Base-by-base conservation (phyloP, 2,888 invertebrate genomes). In the Drosophila parthenogenetica region DNA sequence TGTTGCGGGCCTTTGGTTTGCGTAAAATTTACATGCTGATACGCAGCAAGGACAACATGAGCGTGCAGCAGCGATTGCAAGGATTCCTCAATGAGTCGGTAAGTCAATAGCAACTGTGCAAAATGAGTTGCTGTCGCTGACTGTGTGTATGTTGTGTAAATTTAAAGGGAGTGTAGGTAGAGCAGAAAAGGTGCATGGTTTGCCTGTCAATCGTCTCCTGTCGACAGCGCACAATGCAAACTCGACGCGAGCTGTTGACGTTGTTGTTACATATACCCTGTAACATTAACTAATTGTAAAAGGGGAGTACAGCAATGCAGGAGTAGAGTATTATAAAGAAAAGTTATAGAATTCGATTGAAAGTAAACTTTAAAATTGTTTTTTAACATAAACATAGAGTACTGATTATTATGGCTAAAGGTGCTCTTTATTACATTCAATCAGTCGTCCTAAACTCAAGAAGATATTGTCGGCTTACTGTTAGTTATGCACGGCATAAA, bases 1-100 rank as follows among this genome's bases (percentile, higher is more conserved):
- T 92, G 70, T 81, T 92, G 66, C 89, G 90, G 71, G 75, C 90
- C 60, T 92, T 92, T 84, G 87, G 90, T 51, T 74, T 92, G 63
- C 90, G 90, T 72, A 91, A 87, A 81, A 91, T 92, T 82, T 92
- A 91, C 83, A 89, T 92, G 88, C 72, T 92, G 73, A 91, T 92
- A 77, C 91, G 92, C 53, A 84, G 89, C 71, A 92, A 92, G 85
- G 89, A 92, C 72, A 90, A 91, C 70, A 84, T 90, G 89, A 90
- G 79, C 62, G 89, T 91, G 13, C 86, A 90, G 45, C 81, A 92
- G 66, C 90, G 92, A 17, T 79, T 92, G 81, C 79, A 90, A 60
- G 81, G 81, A 5, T 92, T 92, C 73, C 88, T 92, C 69, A 85
- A 90, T 69, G 92, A 92, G 89, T 83, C 91, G 73, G 92, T 92